A percentile compares a stretch with the other conserved stretches of the same genome.
Conservation (phyloP, 1,140 invertebrate species). For the Fopius arisanus region DNA sequence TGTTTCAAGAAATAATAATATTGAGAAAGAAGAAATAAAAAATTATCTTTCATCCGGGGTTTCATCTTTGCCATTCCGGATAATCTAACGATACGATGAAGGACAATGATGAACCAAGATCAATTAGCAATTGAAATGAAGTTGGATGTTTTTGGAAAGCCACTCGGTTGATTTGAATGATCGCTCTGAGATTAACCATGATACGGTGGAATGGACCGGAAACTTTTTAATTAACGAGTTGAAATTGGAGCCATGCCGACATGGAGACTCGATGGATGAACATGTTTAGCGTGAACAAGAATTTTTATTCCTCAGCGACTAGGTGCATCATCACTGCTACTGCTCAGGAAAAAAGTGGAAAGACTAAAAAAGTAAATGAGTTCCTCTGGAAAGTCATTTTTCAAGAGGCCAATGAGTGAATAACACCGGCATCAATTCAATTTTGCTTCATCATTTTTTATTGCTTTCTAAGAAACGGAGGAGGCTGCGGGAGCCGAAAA, state of each 20-base stretch:
- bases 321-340: background rate
- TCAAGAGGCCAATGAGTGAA: constrained; percentile 29
- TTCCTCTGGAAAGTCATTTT: constrained; percentile 34
- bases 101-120: background rate
- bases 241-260: background rate
- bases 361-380: constrained; percentile 34
- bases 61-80: background rate
- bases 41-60: constrained; percentile 10
- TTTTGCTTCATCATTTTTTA: constrained; percentile 29
- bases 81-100: constrained; percentile 21
- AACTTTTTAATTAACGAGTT: constrained; percentile 13
- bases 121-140: background rate
- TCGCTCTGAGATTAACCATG: background rate
- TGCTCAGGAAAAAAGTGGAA: background rate
- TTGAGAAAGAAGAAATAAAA: constrained; percentile 26
- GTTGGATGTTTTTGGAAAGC: background rate
- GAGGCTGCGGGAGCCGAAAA: background rate
- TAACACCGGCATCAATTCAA: constrained; percentile 25
- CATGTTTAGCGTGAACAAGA: constrained; percentile 20
- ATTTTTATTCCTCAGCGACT: constrained; percentile 1
- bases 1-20: constrained; percentile 25
- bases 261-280: background rate
- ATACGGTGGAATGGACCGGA: background rate
- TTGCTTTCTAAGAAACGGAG: constrained; percentile 29
- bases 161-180: background rate